Evolutionary conservation across 2,797 vertebrate species (phyloP).

Genomic region (Spinibarbus caldwelli): DNA sequence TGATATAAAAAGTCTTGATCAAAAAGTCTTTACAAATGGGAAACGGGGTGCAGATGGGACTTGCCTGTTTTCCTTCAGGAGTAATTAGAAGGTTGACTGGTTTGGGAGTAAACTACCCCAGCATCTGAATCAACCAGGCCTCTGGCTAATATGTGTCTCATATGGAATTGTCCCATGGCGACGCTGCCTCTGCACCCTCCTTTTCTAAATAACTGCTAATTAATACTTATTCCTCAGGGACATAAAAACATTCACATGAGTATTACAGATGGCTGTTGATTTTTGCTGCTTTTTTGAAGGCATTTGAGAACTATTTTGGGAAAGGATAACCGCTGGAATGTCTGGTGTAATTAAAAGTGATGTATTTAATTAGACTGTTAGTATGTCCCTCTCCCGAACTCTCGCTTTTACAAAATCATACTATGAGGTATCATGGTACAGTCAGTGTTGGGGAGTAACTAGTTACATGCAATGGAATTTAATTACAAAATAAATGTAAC

Average conservation of each 20-base stretch:
- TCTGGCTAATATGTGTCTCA: conserved; percentile 64
- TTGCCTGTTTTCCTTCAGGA: conserved; percentile 58
- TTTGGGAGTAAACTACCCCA: conserved; percentile 56
- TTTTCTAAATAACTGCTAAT: conserved; percentile 74
- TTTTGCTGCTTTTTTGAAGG: background rate
- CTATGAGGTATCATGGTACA: background rate
- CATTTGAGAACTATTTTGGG: background rate
- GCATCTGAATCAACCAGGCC: conserved; percentile 59
- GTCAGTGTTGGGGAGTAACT: too few relatives aligned
- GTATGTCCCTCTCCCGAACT: background rate
- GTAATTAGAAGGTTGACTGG: conserved; percentile 57
- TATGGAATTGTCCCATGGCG: conserved; percentile 38
- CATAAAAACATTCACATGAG: conserved; percentile 52
- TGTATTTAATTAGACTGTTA: background rate
- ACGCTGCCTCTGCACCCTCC: conserved; percentile 57
- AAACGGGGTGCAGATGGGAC: conserved; percentile 3
- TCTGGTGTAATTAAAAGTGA: background rate
- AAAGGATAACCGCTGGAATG: background rate
- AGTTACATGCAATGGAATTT: too few relatives aligned
- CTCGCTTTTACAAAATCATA: background rate
- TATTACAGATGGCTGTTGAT: conserved; percentile 2
- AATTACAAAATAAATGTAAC: too few relatives aligned
- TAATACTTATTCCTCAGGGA: conserved; percentile 69
- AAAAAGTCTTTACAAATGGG: conserved; percentile 42
- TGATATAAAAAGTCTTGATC: conserved; percentile 16